Evolutionary conservation across 2,113 vertebrate genomes (phyloP), one percentile per base, ranked within the genome.

Genomic region (Cephalopterus ornatus): DNA sequence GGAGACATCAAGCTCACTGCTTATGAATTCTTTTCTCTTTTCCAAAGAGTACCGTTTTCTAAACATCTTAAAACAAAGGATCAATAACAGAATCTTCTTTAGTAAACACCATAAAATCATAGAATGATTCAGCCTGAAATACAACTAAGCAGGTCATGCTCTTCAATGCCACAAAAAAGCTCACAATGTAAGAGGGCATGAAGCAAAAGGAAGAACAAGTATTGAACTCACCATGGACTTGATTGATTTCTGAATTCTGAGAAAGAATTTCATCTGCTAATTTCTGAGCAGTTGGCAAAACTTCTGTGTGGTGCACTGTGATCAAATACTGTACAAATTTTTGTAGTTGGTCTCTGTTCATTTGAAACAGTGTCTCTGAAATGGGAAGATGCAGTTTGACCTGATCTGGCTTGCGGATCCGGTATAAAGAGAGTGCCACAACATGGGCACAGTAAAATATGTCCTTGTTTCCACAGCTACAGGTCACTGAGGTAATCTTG

Each of bases 301-400:
- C 99, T 98, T 99, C 99, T 8, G 99, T 99, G 97, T 99, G 99
- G 97, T 99, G 99, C 75, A 99, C 99, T 93, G 99, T 99, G 95
- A 99, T 99, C 97, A 99, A 98, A 98, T 99, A 99, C 99, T 99
- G 99, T 94, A 99, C 99, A 93, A 99, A 99, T 97, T 99, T 99
- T 97, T 99, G 99, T 76, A 99, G 98, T 97, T 99, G 99, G 98
- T 99, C 99, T 98, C 99, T 98, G 98, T 99, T 99, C 99, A 99
- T 99, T 98, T 99, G 99, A 98, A 99, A 99, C 53, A 99, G 98
- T 56, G 99, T 99, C 97, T 99, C 99, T 94, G 99, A 99, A 98
- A 99, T 99, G 97, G 99, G 99, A 98, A 99, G 99, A 98, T 99
- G 99, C 92, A 99, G 98, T 97, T 99, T 99, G 98, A 99, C 99